A percentile compares a stretch with the other conserved stretches of the same genome.
Conservation (phyloP, 1,140 invertebrate genomes). For the Gerris buenoi region DNA sequence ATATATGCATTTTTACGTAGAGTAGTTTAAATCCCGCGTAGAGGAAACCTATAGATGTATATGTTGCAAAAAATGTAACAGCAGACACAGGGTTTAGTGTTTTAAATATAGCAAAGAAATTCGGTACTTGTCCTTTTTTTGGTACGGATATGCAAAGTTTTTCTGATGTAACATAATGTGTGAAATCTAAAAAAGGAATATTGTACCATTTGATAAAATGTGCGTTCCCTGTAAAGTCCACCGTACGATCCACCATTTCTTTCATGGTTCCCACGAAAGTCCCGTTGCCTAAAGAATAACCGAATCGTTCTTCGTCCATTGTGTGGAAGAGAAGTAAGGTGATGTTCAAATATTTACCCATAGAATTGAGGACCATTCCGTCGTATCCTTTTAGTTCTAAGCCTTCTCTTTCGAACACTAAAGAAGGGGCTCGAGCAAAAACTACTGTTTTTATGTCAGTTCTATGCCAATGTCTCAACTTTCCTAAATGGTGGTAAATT, state of each 20-base stretch:
- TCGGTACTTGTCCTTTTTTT: background rate
- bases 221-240: background rate
- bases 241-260: background rate
- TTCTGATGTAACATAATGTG: background rate
- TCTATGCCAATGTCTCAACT: background rate
- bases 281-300: background rate
- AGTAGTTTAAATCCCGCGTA: background rate
- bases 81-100: background rate
- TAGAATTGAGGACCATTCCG: background rate
- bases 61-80: background rate
- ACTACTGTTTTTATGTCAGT: background rate
- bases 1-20: background rate
- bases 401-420: background rate
- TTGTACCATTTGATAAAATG: constrained; percentile 4
- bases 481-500: background rate
- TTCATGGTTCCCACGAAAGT: background rate
- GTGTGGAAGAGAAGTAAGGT: background rate
- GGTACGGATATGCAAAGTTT: background rate
- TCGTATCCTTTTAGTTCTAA: background rate
- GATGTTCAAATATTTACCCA: background rate
- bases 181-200: background rate
- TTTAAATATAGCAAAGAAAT: background rate
- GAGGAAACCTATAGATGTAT: background rate
- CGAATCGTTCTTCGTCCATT: background rate
- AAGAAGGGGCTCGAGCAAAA: background rate